Percentiles rank a stretch among this genome's conserved stretches.
phyloP scores from a whole-genome alignment of 2,113 vertebrate species.

The Erythrolamprus reginae region DNA sequence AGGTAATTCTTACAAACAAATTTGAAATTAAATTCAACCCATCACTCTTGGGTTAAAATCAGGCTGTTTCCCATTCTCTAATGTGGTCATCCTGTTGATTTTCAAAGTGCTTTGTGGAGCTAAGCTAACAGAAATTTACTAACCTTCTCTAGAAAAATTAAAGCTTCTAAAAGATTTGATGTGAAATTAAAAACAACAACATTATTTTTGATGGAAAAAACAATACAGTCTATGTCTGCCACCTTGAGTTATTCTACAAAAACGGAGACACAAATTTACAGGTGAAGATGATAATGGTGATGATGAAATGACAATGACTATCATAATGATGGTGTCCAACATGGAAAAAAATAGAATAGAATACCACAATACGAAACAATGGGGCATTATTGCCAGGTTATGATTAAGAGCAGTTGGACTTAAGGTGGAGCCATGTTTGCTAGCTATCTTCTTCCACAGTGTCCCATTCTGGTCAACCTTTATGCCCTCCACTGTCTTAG shows the following conservation, averaged over 20 bases:
- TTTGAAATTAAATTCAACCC: not conserved
- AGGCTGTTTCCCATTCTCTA: too few species aligned
- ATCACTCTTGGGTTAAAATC: not conserved
- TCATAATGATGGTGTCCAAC: not conserved
- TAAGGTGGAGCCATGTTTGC: too few species aligned
- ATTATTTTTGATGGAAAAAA: not conserved
- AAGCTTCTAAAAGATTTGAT: not conserved
- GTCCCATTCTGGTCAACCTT: not conserved
- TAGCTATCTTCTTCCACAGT: too few species aligned
- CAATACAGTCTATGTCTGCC: not conserved
- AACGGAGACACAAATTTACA: not conserved
- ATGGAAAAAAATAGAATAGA: not conserved
- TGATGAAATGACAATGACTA: not conserved
- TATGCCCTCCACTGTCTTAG: not conserved
- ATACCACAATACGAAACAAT: not conserved
- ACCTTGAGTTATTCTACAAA: not conserved
- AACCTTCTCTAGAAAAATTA: conserved; percentile 13
- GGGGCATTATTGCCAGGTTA: not conserved
- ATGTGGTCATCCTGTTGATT: not conserved
- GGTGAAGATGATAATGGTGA: not conserved
- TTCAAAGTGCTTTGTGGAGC: not conserved
- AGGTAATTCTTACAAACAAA: not conserved
- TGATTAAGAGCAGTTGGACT: not conserved
- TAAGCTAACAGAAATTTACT: not conserved
- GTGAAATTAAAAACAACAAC: not conserved